Percentiles rank a stretch among this genome's conserved stretches.
These are phyloP conservation scores for Penaeus monodon DNA, from an alignment of 2,888 invertebrate genomes.

Conservation along the genomic window DNA sequence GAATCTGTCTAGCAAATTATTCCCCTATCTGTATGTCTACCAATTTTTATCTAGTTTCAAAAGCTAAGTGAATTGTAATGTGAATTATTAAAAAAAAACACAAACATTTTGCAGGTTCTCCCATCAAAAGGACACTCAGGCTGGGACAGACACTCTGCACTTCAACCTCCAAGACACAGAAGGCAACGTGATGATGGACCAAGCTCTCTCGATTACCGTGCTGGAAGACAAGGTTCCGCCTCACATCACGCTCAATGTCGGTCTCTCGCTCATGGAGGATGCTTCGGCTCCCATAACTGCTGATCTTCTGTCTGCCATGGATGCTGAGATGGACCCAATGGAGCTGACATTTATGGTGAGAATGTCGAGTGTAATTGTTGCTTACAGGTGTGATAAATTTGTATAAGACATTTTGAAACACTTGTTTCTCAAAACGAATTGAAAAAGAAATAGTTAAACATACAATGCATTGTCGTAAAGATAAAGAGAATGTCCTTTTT, in stretches of 20 bases:
- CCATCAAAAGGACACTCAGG: conserved; percentile 34
- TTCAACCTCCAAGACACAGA: conserved; percentile 52
- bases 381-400: no score
- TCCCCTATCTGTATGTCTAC: not conserved
- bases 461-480: no score
- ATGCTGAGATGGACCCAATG: conserved; percentile 49
- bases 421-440: no score
- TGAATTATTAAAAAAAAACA: not conserved
- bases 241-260: conserved; percentile 31
- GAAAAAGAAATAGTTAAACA: no score
- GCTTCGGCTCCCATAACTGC: conserved; percentile 32
- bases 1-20: no score
- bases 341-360: conserved; percentile 44
- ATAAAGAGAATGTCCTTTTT: no score
- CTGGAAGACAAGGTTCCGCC: conserved; percentile 50
- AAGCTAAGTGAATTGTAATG: no score
- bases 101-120: conserved; percentile 37
- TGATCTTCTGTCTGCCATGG: conserved; percentile 48
- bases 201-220: conserved; percentile 45
- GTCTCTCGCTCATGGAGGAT: conserved; percentile 42
- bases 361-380: not conserved
- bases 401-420: no score
- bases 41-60: not conserved
- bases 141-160: conserved; percentile 34
- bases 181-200: conserved; percentile 46